Evolutionary conservation across 2,797 vertebrate species (phyloP), one percentile per base, ranked within the genome.

Genomic region (Martes flavigula): DNA sequence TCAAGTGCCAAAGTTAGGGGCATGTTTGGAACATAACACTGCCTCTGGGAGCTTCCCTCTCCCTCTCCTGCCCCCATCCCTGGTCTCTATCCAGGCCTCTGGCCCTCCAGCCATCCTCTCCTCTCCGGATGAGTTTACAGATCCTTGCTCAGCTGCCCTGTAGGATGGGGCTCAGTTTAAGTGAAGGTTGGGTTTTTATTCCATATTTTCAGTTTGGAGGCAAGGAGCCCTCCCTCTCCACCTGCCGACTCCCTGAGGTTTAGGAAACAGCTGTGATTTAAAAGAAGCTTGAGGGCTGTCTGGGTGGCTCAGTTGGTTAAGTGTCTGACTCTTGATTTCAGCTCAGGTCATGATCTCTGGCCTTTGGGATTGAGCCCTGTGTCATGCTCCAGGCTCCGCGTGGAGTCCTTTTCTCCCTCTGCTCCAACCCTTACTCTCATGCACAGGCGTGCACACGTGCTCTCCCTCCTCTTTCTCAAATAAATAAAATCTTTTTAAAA

Each of bases 241-340:
- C 35, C 27, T 79, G 7, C 46, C 30, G 11, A 87, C 51, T 73
- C 68, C 66, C 35, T 87, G 92, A 96, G 54, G 20, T 94, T 95
- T 79, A 81, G 48, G 48, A 90, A 92, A 60, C 27, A n/a, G 25
- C 56, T 87, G 40, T 87, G 60, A 66, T 35, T 78, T 87, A 62
- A 40, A 91, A 81, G 66, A 60, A 89, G n/a, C 30, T 62, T 75
- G 73, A 8, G 4, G 66, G 18, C 64, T 21, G 66, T 18, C n/a
- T 68, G 66, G 18, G n/a, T 21, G 66, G 66, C 66, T 68, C n/a
- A 38, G 9, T 21, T 17, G 1, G 18, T 68, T 68, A 35, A 35
- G 18, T 21, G 18, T 68, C n/a, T 14, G n/a, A 21, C n/a, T 35
- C 66, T 68, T 68, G 64, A 35, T 68, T 68, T 68, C 18, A 21